Conservation (phyloP, 2,113 vertebrate species). For the Dinomys branickii region DNA sequence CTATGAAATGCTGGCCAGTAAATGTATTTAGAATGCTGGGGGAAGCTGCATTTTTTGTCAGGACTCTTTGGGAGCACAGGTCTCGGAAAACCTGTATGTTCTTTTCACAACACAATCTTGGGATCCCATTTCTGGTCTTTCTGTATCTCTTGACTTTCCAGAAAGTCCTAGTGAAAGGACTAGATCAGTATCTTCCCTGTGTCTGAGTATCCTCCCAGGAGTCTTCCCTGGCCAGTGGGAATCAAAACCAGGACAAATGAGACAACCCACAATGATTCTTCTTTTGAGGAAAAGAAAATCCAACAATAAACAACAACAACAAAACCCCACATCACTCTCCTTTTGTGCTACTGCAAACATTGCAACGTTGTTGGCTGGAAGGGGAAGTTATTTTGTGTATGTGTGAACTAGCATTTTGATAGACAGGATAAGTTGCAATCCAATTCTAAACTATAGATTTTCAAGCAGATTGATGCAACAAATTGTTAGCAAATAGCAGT, state of each 20-base stretch:
- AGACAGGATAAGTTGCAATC: conserved; percentile 89
- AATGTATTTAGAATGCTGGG: too few species aligned
- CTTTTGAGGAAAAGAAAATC: neutral
- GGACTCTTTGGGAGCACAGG: too few species aligned
- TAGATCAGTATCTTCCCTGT: neutral
- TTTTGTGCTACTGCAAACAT: conserved; percentile 79
- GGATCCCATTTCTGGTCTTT: neutral
- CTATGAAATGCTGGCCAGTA: neutral
- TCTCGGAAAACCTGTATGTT: neutral
- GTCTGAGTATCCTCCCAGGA: neutral
- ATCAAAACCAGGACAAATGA: conserved; percentile 45
- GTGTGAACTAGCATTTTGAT: conserved; percentile 88
- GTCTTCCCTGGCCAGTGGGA: neutral
- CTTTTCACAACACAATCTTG: neutral
- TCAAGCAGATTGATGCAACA: conserved; percentile 92
- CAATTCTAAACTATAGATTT: conserved; percentile 91
- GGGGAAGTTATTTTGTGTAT: conserved; percentile 84
- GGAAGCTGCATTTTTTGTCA: fast-evolving
- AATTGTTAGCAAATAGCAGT: conserved; percentile 94
- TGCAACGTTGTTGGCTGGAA: conserved; percentile 81
- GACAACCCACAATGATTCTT: conserved; percentile 20
- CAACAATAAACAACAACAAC: neutral
- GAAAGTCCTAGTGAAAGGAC: neutral
- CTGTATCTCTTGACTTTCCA: neutral
- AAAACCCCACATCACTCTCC: conserved; percentile 53